phyloP scores from a whole-genome alignment of 2,888 invertebrate genomes.

The Aspidiotus rigidus region DNA sequence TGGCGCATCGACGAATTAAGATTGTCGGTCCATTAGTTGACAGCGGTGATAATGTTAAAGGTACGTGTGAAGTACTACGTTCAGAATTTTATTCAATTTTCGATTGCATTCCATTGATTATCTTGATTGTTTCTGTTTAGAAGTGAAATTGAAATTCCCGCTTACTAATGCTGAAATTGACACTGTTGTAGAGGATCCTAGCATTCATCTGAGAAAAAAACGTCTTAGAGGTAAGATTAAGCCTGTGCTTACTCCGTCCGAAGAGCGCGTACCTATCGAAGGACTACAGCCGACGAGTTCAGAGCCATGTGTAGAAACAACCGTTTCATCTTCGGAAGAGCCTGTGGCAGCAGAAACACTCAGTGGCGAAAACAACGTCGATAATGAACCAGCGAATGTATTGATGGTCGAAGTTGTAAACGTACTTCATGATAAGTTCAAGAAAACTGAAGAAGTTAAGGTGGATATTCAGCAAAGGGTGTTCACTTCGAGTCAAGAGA shows the following conservation, averaged over 20 bases:
- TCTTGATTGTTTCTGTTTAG: conserved; percentile 40
- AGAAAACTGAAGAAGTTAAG: conserved; percentile 89
- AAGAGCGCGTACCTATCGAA: not conserved
- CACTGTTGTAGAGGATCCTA: conserved; percentile 64
- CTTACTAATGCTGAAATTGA: conserved; percentile 71
- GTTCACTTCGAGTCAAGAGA: not conserved
- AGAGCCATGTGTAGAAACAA: conserved; percentile 1
- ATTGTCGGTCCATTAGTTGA: conserved; percentile 71
- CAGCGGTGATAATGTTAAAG: conserved; percentile 54
- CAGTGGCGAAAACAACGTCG: not conserved
- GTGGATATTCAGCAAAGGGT: conserved; percentile 42
- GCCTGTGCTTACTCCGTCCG: not conserved
- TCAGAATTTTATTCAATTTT: not conserved
- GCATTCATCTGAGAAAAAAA: not conserved
- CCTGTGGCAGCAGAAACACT: conserved; percentile 26
- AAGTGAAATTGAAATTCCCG: conserved; percentile 73
- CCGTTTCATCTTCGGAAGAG: conserved; percentile 16
- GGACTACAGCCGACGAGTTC: not conserved
- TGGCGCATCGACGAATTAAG: conserved; percentile 83
- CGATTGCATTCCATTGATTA: not conserved
- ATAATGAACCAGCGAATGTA: conserved; percentile 46
- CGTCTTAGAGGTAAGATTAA: conserved; percentile 31
- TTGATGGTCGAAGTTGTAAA: conserved; percentile 94
- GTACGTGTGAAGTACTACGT: conserved; percentile 41
- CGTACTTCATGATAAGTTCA: conserved; percentile 75